Conservation (phyloP, 2,113 vertebrate genomes). For the Gopherus flavomarginatus region DNA sequence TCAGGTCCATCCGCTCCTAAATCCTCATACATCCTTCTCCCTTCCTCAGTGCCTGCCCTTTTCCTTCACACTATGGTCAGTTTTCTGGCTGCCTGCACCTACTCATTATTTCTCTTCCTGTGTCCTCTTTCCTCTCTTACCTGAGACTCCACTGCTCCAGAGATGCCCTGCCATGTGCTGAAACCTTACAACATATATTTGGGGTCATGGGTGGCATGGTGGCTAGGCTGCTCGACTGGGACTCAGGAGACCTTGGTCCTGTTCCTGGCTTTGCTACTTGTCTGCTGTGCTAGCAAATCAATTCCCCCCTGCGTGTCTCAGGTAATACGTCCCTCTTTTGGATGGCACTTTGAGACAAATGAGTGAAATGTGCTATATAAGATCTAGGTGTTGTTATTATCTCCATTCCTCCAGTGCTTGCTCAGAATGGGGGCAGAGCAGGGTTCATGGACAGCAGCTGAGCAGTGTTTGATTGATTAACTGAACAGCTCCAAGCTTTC, state of each 20-base stretch:
- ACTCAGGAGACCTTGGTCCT: neutral
- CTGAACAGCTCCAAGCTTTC: neutral
- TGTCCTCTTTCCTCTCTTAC: neutral
- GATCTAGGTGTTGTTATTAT: neutral
- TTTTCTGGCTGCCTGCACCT: neutral
- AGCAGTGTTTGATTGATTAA: neutral
- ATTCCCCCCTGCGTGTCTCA: neutral
- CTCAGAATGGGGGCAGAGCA: neutral
- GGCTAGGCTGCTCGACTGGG: neutral
- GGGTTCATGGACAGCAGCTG: neutral
- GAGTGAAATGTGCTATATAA: neutral
- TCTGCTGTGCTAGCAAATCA: neutral
- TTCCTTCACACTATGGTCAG: neutral
- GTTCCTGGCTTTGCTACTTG: neutral
- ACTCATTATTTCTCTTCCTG: neutral
- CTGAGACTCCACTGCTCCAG: too few species aligned
- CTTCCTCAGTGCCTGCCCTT: neutral
- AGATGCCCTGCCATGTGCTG: neutral
- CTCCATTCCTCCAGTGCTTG: neutral
- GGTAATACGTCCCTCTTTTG: neutral
- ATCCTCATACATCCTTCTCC: neutral
- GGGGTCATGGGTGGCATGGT: neutral
- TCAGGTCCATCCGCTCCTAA: neutral
- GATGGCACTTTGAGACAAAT: neutral
- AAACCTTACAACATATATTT: neutral